Conservation (phyloP, 2,797 vertebrate genomes). For the Gorsachius magnificus region DNA sequence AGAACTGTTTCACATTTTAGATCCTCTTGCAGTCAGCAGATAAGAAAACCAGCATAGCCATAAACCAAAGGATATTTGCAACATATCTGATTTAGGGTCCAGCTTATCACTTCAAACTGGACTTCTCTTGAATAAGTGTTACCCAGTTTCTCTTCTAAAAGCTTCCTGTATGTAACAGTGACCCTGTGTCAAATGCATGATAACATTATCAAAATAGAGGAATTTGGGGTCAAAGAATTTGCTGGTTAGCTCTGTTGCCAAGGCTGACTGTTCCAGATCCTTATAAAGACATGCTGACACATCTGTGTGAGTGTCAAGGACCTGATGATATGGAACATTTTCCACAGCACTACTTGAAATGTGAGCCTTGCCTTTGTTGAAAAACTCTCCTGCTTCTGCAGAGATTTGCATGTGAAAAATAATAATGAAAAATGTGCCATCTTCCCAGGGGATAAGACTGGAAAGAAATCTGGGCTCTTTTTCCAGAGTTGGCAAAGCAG, state of each 20-base stretch:
- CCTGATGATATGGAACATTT: slow-evolving; percentile 26
- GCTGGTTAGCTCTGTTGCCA: slow-evolving; percentile 28
- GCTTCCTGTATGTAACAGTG: background rate
- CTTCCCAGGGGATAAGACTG: background rate
- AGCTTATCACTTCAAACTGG: background rate
- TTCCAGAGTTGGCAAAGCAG: background rate
- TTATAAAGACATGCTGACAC: slow-evolving; percentile 59
- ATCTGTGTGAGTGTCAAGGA: slow-evolving; percentile 18
- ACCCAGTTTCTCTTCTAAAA: background rate
- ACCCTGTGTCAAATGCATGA: background rate
- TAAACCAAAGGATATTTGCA: background rate
- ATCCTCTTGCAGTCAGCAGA: background rate
- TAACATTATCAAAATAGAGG: slow-evolving; percentile 41
- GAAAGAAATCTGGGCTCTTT: background rate
- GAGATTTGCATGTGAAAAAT: background rate
- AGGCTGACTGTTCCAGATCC: slow-evolving; percentile 24
- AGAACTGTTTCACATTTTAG: background rate
- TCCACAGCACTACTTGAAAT: background rate
- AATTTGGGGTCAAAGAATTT: slow-evolving; percentile 47
- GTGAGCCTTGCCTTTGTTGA: background rate
- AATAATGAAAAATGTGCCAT: background rate
- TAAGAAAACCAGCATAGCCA: background rate
- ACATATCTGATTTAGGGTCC: background rate
- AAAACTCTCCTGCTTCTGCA: background rate
- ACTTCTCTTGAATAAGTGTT: background rate